phyloP scores from a whole-genome alignment of 2,888 invertebrate species.

The Romanomermis culicivorax region DNA sequence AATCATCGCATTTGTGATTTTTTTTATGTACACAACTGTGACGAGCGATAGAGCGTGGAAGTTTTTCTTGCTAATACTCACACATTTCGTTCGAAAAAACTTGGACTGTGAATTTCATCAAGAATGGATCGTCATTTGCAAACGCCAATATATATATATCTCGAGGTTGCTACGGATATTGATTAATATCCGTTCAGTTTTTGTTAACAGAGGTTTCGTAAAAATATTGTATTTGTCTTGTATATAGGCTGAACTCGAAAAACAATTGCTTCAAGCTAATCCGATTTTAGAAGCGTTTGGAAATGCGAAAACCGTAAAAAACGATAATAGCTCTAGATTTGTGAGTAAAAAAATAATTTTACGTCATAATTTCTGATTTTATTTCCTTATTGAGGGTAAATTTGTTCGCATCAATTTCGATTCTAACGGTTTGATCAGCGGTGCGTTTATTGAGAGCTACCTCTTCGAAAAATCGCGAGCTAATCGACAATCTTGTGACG shows the following conservation, averaged over 20 bases:
- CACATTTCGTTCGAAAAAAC: too few species aligned
- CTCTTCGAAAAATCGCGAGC: conserved; percentile 94
- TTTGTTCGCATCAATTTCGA: conserved; percentile 99
- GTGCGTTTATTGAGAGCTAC: conserved; percentile 98
- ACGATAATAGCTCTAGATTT: conserved; percentile 36
- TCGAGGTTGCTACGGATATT: too few species aligned
- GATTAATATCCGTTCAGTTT: too few species aligned
- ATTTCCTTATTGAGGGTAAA: conserved; percentile 55
- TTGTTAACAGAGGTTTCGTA: too few species aligned
- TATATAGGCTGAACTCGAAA: conserved; percentile 54
- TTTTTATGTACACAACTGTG: too few species aligned
- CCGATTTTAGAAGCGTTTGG: conserved; percentile 98
- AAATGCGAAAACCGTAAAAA: conserved; percentile 98
- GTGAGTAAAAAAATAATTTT: not conserved
- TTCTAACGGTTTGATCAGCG: conserved; percentile 93
- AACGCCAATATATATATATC: too few species aligned
- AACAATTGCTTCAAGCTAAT: conserved; percentile 94
- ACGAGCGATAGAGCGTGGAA: too few species aligned
- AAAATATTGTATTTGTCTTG: too few species aligned
- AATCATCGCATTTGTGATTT: too few species aligned
- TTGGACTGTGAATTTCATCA: too few species aligned
- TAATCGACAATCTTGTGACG: conserved; percentile 88
- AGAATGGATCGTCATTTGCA: too few species aligned
- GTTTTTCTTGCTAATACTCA: too few species aligned
- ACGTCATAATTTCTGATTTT: not conserved